These are phyloP conservation scores for Lasioglossum figueresi DNA, from an alignment of 2,888 invertebrate species.

Conservation along the genomic window DNA sequence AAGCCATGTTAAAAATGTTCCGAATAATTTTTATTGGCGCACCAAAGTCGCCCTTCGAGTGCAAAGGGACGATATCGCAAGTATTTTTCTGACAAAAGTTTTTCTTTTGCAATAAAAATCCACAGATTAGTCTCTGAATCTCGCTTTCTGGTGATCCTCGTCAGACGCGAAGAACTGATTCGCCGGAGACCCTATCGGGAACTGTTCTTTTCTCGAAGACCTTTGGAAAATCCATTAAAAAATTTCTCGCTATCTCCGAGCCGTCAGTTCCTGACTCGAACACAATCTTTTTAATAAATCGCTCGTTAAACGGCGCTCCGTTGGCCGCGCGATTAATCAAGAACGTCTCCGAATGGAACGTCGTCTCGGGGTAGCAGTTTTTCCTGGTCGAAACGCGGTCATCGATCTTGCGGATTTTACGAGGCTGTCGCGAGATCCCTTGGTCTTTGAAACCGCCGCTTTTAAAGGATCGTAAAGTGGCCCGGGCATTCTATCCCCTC, in stretches of 20 bases:
- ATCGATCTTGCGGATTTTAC: constrained; percentile 58
- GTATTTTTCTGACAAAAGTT: neutral
- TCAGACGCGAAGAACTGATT: neutral
- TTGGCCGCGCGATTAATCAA: constrained; percentile 16
- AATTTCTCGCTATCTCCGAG: neutral
- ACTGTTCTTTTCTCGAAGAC: neutral
- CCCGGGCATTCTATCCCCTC: constrained; percentile 30
- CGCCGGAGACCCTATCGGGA: neutral
- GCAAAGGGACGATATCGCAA: neutral
- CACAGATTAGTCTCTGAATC: neutral
- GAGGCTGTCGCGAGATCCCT: constrained; percentile 38
- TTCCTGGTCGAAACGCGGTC: constrained; percentile 13
- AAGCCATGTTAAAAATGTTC: neutral
- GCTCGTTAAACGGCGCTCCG: neutral
- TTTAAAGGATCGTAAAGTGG: constrained; percentile 60
- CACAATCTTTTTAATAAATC: constrained; percentile 1
- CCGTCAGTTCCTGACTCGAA: neutral
- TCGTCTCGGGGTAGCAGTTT: constrained; percentile 7
- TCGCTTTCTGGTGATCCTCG: too few relatives aligned
- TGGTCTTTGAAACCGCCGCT: constrained; percentile 44
- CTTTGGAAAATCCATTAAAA: neutral
- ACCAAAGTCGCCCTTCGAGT: neutral
- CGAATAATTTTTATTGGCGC: neutral
- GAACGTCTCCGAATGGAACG: constrained; percentile 8
- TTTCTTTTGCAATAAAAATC: neutral